Evolutionary conservation across 2,888 invertebrate genomes (phyloP).

Genomic region (Zygogramma bicolorata): DNA sequence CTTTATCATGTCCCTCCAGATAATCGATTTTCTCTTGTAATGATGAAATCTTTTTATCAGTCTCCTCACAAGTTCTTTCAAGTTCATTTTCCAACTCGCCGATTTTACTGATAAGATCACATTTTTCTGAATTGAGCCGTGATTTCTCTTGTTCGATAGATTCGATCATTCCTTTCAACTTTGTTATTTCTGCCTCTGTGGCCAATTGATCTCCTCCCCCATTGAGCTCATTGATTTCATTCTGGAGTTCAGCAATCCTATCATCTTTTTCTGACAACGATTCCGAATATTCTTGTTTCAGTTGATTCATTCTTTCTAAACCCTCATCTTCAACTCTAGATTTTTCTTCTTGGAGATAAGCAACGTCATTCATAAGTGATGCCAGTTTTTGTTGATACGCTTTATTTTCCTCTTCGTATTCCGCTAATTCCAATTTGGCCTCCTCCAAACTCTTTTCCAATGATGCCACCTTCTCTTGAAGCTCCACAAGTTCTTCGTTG

Average conservation of each 20-base stretch:
- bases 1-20: slow-evolving; percentile 13
- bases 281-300: slow-evolving; percentile 22
- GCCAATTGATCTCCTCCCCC: not conserved
- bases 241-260: slow-evolving; percentile 23
- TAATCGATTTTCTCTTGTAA: slow-evolving; percentile 6
- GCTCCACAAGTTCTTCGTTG: slow-evolving; percentile 5
- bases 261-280: slow-evolving; percentile 25
- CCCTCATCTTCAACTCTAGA: slow-evolving; percentile 23
- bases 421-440: slow-evolving; percentile 31
- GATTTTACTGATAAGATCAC: not conserved
- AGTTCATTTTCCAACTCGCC: not conserved
- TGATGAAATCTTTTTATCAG: not conserved
- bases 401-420: slow-evolving; percentile 44
- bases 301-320: slow-evolving; percentile 13
- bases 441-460: slow-evolving; percentile 27
- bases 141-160: slow-evolving; percentile 6
- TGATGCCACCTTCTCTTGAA: slow-evolving; percentile 20
- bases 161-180: not conserved
- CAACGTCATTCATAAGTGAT: slow-evolving; percentile 19
- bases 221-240: slow-evolving; percentile 26
- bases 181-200: not conserved
- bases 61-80: not conserved
- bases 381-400: slow-evolving; percentile 34
- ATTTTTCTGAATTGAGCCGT: not conserved
- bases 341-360: slow-evolving; percentile 27